Conservation (phyloP, 2,113 vertebrate species). For the Paratilapia polleni region DNA sequence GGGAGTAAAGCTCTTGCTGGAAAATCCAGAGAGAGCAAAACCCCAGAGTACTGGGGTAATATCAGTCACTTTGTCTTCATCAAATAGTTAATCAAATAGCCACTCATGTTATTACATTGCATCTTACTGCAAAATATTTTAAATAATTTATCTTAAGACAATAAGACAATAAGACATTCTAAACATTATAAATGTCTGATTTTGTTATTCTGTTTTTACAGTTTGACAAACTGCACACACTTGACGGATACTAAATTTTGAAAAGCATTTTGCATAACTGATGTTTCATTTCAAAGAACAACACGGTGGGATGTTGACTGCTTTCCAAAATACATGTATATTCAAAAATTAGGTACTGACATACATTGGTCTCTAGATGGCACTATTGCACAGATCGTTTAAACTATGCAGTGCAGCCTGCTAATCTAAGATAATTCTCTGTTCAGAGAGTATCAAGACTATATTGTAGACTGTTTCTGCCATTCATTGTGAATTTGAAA, state of each 20-base stretch:
- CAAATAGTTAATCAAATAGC: conserved; percentile 13
- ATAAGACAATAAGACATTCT: no score
- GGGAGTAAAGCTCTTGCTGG: background rate
- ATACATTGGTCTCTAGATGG: conserved; percentile 65
- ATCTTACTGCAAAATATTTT: background rate
- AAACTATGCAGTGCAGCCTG: background rate
- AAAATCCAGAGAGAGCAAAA: background rate
- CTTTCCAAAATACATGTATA: background rate
- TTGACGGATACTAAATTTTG: background rate
- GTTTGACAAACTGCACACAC: background rate
- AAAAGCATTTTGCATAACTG: background rate
- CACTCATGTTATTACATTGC: background rate
- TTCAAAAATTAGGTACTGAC: conserved; percentile 14
- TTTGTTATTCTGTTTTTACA: background rate
- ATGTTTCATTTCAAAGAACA: background rate
- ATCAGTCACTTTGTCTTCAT: conserved; percentile 43
- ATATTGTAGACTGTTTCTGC: background rate
- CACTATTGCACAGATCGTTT: conserved; percentile 29
- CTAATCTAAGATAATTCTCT: background rate
- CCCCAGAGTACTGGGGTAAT: background rate
- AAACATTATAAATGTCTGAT: background rate
- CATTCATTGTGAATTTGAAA: background rate
- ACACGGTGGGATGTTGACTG: background rate
- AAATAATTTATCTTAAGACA: background rate
- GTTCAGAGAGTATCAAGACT: background rate